These are phyloP conservation scores for Symphodus melops DNA, from an alignment of 2,113 vertebrate species.

Conservation along the genomic window DNA sequence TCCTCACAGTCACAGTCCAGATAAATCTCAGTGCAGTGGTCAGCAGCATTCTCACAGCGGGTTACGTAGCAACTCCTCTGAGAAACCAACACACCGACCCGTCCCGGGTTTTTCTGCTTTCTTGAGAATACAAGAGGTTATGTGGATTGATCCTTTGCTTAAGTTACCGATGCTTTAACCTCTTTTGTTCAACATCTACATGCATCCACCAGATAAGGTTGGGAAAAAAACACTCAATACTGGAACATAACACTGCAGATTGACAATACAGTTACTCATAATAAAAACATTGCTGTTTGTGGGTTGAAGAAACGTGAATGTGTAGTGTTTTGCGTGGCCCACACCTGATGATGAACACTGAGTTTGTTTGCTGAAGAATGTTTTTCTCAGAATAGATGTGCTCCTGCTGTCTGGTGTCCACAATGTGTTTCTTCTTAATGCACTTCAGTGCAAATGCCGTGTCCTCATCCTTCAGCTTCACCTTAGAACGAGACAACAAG, in stretches of 20 bases:
- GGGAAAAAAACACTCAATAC: not conserved
- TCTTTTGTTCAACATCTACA: not conserved
- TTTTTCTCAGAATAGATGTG: constrained; percentile 94
- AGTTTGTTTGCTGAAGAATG: constrained; percentile 89
- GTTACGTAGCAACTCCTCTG: constrained; percentile 71
- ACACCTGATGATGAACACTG: constrained; percentile 90
- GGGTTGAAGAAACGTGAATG: not conserved
- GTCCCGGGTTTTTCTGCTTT: not conserved
- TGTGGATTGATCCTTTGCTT: not conserved
- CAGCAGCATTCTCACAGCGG: constrained; percentile 53
- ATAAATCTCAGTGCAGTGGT: constrained; percentile 55
- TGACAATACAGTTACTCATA: too few relatives aligned
- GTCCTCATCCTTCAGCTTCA: constrained; percentile 92
- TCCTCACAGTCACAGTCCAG: constrained; percentile 58
- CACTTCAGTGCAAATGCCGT: constrained; percentile 93
- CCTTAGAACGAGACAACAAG: constrained; percentile 74
- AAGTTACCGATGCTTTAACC: not conserved
- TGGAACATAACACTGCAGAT: not conserved
- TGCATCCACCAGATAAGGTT: too few relatives aligned
- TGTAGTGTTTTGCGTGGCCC: not conserved
- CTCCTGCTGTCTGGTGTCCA: constrained; percentile 93
- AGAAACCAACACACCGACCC: constrained; percentile 17
- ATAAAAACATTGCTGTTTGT: too few relatives aligned
- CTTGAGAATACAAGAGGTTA: not conserved
- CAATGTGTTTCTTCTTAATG: constrained; percentile 92